phyloP scores from a whole-genome alignment of 2,113 vertebrate species.

The Diadophis punctatus region DNA sequence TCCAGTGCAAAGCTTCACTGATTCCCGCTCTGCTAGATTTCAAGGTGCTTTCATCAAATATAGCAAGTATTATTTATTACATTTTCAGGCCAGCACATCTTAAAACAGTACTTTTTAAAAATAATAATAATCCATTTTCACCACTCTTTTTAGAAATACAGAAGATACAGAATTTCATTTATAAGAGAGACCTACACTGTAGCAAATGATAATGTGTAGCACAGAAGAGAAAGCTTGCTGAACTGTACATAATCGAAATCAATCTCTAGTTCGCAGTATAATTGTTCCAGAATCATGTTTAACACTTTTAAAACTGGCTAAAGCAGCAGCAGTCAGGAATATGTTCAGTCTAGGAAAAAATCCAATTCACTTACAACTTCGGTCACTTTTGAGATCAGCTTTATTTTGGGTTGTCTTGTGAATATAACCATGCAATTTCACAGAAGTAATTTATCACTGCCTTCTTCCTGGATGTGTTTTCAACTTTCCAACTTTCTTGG shows the following conservation, averaged over 20 bases:
- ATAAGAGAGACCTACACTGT: background rate
- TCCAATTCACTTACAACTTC: background rate
- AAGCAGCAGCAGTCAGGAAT: background rate
- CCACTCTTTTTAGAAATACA: background rate
- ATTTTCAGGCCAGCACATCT: slow-evolving; percentile 33
- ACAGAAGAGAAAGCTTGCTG: background rate
- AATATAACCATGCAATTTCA: background rate
- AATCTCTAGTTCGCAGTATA: background rate
- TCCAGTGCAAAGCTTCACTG: background rate
- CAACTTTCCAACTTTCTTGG: background rate
- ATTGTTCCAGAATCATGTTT: background rate
- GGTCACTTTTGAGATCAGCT: background rate
- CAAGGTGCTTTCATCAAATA: background rate
- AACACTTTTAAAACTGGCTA: background rate
- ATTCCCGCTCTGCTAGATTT: background rate
- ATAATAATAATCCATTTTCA: background rate
- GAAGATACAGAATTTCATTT: background rate
- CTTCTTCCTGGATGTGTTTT: background rate
- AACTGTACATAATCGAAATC: background rate
- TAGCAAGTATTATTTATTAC: background rate
- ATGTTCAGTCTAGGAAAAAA: background rate
- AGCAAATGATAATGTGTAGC: background rate
- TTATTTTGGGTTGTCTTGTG: background rate
- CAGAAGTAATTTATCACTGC: background rate
- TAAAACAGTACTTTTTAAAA: background rate